These are phyloP conservation scores for Apteryx owenii DNA, from an alignment of 2,113 vertebrate genomes.

Conservation along the genomic window DNA sequence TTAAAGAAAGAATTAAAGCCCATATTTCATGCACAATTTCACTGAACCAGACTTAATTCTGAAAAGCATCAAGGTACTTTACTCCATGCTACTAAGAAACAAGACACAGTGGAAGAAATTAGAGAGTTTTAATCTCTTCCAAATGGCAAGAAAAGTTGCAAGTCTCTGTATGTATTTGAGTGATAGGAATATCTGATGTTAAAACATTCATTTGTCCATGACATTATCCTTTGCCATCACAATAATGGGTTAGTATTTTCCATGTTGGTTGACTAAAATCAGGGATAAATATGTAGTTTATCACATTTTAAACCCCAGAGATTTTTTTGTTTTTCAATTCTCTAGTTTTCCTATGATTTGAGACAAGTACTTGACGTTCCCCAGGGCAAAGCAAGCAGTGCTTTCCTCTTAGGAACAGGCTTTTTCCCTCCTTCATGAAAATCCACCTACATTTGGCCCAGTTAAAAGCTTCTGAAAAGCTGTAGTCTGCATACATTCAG, in stretches of 20 bases:
- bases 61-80: not conserved
- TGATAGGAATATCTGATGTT: not conserved
- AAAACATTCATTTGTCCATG: not conserved
- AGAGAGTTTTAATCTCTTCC: not conserved
- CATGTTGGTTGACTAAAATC: not conserved
- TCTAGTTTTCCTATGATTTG: not conserved
- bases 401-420: conserved; percentile 20
- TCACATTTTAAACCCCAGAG: not conserved
- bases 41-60: not conserved
- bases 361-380: conserved; percentile 20
- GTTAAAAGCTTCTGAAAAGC: conserved; percentile 37
- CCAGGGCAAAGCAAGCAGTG: conserved; percentile 6
- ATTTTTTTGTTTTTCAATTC: not conserved
- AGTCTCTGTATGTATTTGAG: not conserved
- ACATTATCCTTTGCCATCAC: not conserved
- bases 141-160: not conserved
- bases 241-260: not conserved
- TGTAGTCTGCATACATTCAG: not conserved
- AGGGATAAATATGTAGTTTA: not conserved
- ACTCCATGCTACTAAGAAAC: conserved; percentile 2
- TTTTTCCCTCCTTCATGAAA: conserved; percentile 40
- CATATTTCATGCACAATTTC: not conserved
- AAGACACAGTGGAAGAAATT: not conserved
- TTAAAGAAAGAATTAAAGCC: not conserved
- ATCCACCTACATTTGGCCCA: conserved; percentile 61